A percentile compares a stretch with the other conserved stretches of the same genome.
Evolutionary conservation across 2,888 invertebrate genomes (phyloP).

Genomic region (Dusona sp.): DNA sequence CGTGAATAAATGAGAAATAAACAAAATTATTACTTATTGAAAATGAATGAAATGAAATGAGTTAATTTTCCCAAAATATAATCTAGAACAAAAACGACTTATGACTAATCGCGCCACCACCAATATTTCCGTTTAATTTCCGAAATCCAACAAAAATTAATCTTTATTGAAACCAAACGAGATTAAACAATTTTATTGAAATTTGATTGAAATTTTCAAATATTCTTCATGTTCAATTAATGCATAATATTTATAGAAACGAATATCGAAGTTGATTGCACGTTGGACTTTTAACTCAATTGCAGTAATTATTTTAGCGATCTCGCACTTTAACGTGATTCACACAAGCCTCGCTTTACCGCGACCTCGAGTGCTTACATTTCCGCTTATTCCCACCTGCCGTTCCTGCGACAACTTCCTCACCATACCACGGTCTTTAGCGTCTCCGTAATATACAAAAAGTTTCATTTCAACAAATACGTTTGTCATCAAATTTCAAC

Average conservation of each 20-base stretch:
- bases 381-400: conserved; percentile 12
- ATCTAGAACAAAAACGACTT: too few relatives aligned
- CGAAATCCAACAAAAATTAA: background rate
- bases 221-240: background rate
- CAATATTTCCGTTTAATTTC: background rate
- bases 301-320: conserved; percentile 2
- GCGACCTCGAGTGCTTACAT: conserved; percentile 9
- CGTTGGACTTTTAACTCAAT: background rate
- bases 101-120: too few relatives aligned
- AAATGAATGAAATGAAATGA: too few relatives aligned
- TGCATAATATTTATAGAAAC: background rate
- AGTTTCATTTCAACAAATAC: background rate
- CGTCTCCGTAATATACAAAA: background rate
- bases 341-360: background rate
- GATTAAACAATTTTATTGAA: background rate
- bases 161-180: background rate
- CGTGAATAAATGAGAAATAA: too few relatives aligned
- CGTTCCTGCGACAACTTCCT: conserved; percentile 8
- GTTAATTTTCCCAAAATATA: too few relatives aligned
- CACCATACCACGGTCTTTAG: background rate
- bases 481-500: background rate
- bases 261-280: background rate
- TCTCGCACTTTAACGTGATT: conserved; percentile 12
- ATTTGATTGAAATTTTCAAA: background rate
- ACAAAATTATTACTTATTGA: too few relatives aligned